phyloP scores from a whole-genome alignment of 2,113 vertebrate species.

The Pachycephala philippinensis region DNA sequence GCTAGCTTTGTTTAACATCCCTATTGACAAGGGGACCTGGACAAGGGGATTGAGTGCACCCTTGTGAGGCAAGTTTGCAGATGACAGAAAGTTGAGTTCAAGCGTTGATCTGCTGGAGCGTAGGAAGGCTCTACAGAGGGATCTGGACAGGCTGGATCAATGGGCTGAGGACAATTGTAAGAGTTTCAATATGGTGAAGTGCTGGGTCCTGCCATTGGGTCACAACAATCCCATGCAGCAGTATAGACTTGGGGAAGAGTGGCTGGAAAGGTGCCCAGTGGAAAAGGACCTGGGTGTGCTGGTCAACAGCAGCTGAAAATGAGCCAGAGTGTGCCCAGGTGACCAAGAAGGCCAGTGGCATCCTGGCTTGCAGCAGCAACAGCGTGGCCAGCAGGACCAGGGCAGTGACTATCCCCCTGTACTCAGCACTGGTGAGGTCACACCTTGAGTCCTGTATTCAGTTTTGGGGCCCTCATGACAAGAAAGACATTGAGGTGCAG shows the following conservation, averaged over 20 bases:
- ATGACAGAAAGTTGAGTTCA: background rate
- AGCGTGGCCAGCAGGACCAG: background rate
- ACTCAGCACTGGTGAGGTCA: background rate
- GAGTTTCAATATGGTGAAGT: background rate
- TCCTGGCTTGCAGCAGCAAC: background rate
- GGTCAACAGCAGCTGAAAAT: background rate
- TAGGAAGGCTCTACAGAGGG: background rate
- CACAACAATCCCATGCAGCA: background rate
- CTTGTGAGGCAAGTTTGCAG: background rate
- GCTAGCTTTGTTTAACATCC: background rate
- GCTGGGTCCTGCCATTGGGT: background rate
- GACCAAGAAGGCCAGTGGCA: background rate
- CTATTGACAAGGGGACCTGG: accelerated
- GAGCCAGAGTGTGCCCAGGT: background rate
- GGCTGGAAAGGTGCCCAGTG: background rate
- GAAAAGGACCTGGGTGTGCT: background rate
- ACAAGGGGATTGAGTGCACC: accelerated
- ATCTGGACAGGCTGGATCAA: background rate
- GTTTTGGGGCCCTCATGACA: background rate
- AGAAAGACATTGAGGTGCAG: background rate
- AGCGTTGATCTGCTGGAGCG: background rate
- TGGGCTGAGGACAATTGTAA: background rate
- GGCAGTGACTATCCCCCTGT: accelerated
- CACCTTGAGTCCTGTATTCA: accelerated
- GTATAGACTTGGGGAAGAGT: background rate